Percentiles rank a stretch among this genome's conserved stretches.
Evolutionary conservation across 2,888 invertebrate genomes (phyloP).

Genomic region (Alloplasta piceator): DNA sequence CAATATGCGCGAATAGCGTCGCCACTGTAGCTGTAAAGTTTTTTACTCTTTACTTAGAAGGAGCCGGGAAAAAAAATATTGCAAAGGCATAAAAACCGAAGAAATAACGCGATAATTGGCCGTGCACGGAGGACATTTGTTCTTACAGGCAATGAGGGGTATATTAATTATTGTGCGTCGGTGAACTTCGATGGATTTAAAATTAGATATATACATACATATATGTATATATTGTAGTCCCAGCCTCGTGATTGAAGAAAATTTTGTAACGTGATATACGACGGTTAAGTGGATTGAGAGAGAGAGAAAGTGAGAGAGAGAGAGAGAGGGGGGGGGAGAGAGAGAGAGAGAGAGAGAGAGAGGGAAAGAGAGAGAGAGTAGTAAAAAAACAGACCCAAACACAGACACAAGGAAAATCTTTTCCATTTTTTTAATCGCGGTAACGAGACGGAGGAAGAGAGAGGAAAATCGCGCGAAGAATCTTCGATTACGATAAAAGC

Average conservation of each 20-base stretch:
- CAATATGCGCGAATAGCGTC: slow-evolving; percentile 39
- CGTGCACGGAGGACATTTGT: slow-evolving; percentile 19
- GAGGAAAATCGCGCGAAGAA: slow-evolving; percentile 32
- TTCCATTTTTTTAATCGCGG: no score
- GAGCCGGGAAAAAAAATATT: slow-evolving; percentile 1
- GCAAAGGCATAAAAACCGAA: not conserved
- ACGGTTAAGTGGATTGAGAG: not conserved
- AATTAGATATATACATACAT: no score
- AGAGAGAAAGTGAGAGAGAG: slow-evolving; percentile 16
- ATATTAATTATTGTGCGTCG: slow-evolving; percentile 3
- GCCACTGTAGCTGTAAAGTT: slow-evolving; percentile 55
- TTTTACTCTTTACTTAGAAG: slow-evolving; percentile 57
- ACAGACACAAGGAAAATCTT: no score
- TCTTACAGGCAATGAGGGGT: not conserved
- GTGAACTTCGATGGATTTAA: slow-evolving; percentile 12
- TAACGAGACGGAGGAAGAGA: not conserved
- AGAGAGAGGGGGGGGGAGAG: slow-evolving; percentile 34
- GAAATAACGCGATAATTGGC: not conserved
- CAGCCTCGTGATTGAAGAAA: slow-evolving; percentile 2
- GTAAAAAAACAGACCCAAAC: no score
- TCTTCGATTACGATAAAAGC: slow-evolving; percentile 18
- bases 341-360: slow-evolving; percentile 31
- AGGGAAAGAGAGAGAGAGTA: slow-evolving; percentile 27
- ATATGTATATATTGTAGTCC: slow-evolving; percentile 16
- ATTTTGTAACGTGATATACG: not conserved